Conservation (phyloP, 2,888 invertebrate genomes). For the Eupithecia subumbrata region DNA sequence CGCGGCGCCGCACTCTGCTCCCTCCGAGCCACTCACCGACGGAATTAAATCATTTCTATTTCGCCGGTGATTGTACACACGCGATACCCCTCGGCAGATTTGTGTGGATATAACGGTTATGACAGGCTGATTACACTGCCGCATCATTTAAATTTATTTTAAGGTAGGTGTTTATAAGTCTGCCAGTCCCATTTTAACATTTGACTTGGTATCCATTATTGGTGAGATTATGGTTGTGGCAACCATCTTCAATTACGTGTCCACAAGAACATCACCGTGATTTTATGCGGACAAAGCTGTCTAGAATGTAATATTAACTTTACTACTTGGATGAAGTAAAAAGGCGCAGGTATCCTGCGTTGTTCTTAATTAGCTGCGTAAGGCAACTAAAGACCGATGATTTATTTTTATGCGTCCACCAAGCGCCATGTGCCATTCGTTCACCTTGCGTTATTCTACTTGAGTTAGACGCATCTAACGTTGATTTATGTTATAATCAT, state of each 20-base stretch:
- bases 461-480: slow-evolving; percentile 45
- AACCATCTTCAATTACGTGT: slow-evolving; percentile 1
- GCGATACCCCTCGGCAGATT: slow-evolving; percentile 64
- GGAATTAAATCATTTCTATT: slow-evolving; percentile 81
- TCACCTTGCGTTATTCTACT: slow-evolving; percentile 43
- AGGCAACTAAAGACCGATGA: slow-evolving; percentile 37
- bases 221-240: neutral
- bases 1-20: slow-evolving; percentile 45
- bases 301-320: slow-evolving; percentile 19
- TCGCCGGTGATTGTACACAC: slow-evolving; percentile 71
- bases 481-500: slow-evolving; percentile 47
- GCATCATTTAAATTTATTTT: neutral
- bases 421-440: slow-evolving; percentile 43
- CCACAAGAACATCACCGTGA: neutral
- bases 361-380: slow-evolving; percentile 32
- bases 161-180: neutral
- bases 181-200: neutral
- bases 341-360: slow-evolving; percentile 21
- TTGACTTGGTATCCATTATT: neutral
- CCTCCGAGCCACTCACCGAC: slow-evolving; percentile 65
- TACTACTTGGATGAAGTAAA: slow-evolving; percentile 17
- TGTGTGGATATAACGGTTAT: slow-evolving; percentile 50
- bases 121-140: neutral
- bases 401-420: slow-evolving; percentile 37
- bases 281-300: slow-evolving; percentile 18